Conservation (phyloP, 64 coral and sea anemone species). For the Montipora capricornis region DNA sequence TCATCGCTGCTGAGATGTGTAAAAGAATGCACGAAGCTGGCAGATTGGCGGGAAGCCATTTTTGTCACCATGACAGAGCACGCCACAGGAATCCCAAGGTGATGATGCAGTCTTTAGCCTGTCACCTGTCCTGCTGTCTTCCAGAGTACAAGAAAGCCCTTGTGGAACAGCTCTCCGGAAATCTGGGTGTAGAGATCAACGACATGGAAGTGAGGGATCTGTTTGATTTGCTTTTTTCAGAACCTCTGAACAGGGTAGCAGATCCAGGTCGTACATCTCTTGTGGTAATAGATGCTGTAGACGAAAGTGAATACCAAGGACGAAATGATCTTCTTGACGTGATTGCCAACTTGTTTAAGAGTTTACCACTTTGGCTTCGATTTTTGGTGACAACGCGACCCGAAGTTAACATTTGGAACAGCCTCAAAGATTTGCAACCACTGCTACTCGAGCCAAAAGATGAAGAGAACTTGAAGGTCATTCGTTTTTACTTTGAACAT, state of each 20-base stretch:
- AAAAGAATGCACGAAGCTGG: no score
- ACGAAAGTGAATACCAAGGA: constrained; percentile 50
- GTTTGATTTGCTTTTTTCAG: constrained; percentile 53
- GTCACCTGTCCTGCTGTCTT: constrained; percentile 10
- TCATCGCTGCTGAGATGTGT: no score
- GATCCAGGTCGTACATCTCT: neutral
- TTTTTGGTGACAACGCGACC: constrained; percentile 71
- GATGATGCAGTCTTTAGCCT: constrained; percentile 48
- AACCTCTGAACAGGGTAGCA: neutral
- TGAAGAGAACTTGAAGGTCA: constrained; percentile 8
- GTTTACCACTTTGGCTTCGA: constrained; percentile 34
- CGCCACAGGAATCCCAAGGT: no score
- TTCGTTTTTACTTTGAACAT: neutral
- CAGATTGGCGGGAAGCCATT: no score
- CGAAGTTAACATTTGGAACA: neutral
- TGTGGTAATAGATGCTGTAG: constrained; percentile 58
- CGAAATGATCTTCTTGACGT: constrained; percentile 34
- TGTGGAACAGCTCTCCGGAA: constrained; percentile 32
- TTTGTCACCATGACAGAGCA: no score
- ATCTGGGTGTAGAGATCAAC: constrained; percentile 23
- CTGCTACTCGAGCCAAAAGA: constrained; percentile 11
- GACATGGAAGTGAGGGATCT: constrained; percentile 54
- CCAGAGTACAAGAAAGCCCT: constrained; percentile 53
- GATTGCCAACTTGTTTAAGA: neutral
- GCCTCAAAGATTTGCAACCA: neutral